A percentile compares a stretch with the other conserved stretches of the same genome.
Evolutionary conservation across 2,888 invertebrate genomes (phyloP).

Genomic region (Phymatocera aterrima): DNA sequence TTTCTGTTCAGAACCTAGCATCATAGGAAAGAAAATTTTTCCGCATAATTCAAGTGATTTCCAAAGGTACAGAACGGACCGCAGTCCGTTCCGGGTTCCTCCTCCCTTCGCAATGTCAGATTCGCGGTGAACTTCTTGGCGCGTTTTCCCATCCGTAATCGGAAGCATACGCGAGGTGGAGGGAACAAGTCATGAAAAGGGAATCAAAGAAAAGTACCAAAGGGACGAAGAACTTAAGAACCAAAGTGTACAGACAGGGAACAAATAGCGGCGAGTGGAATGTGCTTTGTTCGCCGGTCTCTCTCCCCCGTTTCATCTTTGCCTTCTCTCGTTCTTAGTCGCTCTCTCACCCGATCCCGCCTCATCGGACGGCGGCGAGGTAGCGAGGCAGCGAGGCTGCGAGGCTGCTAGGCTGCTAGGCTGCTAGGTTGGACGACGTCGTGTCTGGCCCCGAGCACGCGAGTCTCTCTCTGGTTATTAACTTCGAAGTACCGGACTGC

Average conservation of each 20-base stretch:
- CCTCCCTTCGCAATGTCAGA: background rate
- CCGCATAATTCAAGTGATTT: background rate
- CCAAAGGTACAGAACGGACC: background rate
- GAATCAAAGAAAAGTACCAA: slow-evolving; percentile 62
- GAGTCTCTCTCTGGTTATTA: slow-evolving; percentile 34
- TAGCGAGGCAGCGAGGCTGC: background rate
- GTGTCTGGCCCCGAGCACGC: slow-evolving; percentile 40
- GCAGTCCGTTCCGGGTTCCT: background rate
- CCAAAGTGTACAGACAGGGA: slow-evolving; percentile 59
- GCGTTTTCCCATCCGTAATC: background rate
- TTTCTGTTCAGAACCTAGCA: background rate
- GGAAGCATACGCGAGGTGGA: background rate
- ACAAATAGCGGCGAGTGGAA: slow-evolving; percentile 70
- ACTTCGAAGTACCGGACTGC: slow-evolving; percentile 34
- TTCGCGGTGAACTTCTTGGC: background rate
- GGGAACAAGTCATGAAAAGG: slow-evolving; percentile 53
- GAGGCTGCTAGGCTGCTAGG: background rate
- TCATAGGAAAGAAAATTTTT: background rate
- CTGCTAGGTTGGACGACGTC: slow-evolving; percentile 22
- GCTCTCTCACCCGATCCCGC: slow-evolving; percentile 53
- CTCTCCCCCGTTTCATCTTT: slow-evolving; percentile 52
- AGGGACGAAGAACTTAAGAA: slow-evolving; percentile 51
- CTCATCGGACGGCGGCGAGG: slow-evolving; percentile 11
- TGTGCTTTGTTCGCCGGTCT: slow-evolving; percentile 69
- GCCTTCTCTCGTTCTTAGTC: slow-evolving; percentile 50